phyloP scores from a whole-genome alignment of 2,113 vertebrate species.

The Centropus unirufus region DNA sequence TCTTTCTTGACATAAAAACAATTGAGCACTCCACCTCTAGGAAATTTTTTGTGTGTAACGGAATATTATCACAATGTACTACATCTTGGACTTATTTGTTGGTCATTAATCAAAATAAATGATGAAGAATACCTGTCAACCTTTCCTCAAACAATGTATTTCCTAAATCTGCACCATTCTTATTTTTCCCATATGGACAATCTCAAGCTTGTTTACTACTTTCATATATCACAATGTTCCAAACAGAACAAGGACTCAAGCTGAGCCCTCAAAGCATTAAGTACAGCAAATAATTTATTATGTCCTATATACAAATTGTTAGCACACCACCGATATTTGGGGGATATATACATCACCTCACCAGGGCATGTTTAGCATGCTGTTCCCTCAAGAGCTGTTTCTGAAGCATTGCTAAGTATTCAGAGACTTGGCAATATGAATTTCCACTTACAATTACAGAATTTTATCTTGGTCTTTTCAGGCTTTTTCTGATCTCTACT shows the following conservation, averaged over 20 bases:
- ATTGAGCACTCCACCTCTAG: background rate
- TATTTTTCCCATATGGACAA: background rate
- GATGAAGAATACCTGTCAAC: background rate
- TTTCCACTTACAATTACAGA: background rate
- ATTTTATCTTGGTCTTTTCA: background rate
- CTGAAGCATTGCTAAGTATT: background rate
- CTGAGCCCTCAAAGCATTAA: background rate
- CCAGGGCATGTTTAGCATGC: background rate
- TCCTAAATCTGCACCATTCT: background rate
- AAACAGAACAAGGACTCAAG: background rate
- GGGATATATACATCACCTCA: accelerated
- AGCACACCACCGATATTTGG: background rate
- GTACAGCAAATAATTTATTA: background rate
- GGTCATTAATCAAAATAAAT: background rate
- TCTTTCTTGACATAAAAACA: background rate
- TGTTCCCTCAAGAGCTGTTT: background rate
- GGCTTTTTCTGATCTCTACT: background rate
- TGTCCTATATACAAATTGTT: background rate
- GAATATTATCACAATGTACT: background rate
- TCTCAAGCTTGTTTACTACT: background rate
- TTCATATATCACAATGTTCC: background rate
- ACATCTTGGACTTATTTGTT: background rate
- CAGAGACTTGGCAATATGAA: background rate
- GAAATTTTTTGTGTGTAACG: background rate
- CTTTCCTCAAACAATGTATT: accelerated